phyloP scores from a whole-genome alignment of 2,888 invertebrate genomes.

The Linnaemya vulpina region DNA sequence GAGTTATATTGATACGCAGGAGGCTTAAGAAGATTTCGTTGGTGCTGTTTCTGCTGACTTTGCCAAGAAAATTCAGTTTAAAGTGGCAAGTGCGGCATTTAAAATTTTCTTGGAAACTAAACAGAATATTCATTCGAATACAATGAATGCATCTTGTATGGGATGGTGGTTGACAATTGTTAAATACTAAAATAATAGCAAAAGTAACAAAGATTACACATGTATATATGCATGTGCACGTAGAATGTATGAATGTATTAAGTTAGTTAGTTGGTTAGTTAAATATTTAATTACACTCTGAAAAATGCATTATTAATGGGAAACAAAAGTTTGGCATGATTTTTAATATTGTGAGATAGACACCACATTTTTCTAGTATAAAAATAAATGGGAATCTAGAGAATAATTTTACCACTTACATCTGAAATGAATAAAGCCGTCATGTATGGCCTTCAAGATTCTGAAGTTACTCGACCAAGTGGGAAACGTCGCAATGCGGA shows the following conservation, averaged over 20 bases:
- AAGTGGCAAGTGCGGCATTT: constrained; percentile 71
- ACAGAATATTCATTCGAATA: constrained; percentile 56
- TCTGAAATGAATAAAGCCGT: no score
- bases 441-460: no score
- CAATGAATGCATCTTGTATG: constrained; percentile 40
- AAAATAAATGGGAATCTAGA: no score
- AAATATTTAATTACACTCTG: constrained; percentile 38
- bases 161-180: constrained; percentile 45
- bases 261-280: constrained; percentile 24
- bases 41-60: constrained; percentile 62
- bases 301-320: not conserved
- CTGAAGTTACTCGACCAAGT: no score
- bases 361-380: no score
- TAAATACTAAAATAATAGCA: constrained; percentile 33
- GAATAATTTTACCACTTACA: no score
- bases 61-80: constrained; percentile 66
- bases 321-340: no score
- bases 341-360: no score
- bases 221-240: not conserved
- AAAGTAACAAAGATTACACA: constrained; percentile 5
- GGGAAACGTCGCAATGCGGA: no score
- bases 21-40: constrained; percentile 66
- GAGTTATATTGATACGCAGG: constrained; percentile 67
- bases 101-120: constrained; percentile 71
- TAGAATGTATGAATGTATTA: not conserved